Base-by-base conservation (phyloP, 2,113 vertebrate species). In the Toxotes chatareus region DNA sequence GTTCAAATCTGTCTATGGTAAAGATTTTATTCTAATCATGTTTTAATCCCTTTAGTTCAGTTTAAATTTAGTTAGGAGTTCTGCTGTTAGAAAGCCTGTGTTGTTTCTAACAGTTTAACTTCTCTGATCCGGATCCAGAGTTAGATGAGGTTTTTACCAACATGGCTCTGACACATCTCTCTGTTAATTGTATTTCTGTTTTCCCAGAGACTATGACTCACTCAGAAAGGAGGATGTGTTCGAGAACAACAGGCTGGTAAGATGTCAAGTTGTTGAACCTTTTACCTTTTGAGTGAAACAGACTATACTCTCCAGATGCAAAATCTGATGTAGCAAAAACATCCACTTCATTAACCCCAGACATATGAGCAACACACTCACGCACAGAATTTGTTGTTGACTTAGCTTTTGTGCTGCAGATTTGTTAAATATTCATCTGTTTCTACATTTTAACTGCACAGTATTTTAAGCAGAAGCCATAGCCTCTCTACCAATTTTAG, bases 211-310 rank as follows among this genome's bases (percentile, higher is more conserved):
- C 89, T 99, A 97, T 32, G 86, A 91, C 60, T 93, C 95, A 12
- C 97, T 99, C 82, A 96, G 91, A 76, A 98, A 98, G 90, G 97
- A 99, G 92, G 95, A 99, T 55, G 88, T 99, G 87, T 99, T 97
- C 0, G 96, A 98, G 86, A 99, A 99, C 95, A 99, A 99, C 92
- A 93, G 96, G 13, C 73, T 99, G 97, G 98, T 99, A 93, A 97
- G 97, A 71, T 64, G 70, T 70, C 47, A 71, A 70, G 62, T 89
- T 61, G 49, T 23, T 56, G n/a, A 9, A 27, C 9, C 40, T 81
- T 74, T 66, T 53, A 71, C 19, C 11, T 2, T 21, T 32, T 23
- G 44, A 70, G 53, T 65, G 51, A 38, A 80, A 21, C 19, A 36
- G 21, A 64, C 55, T 36, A 71, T 32, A 36, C 6, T 17, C 59